Base-by-base conservation (phyloP, 2,797 vertebrate genomes). In the Alca torda region DNA sequence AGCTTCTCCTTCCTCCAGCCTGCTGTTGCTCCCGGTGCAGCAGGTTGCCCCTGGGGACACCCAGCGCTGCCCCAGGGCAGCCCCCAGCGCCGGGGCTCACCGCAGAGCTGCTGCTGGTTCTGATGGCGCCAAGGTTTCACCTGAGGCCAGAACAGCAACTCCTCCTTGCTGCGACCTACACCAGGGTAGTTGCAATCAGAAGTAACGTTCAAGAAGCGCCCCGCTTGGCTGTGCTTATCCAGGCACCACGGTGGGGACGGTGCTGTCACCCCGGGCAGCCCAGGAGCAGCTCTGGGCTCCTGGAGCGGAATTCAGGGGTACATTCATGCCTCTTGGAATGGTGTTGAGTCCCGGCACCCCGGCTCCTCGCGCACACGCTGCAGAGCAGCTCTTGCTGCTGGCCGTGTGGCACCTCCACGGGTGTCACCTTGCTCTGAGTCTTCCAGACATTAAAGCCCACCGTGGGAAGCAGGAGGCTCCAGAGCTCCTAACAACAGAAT, bases 321-420 rank as follows among this genome's bases (percentile, higher is more conserved):
- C 11, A 4, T 93, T 78, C 33, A 3, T 83, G 35, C 11, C 5
- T 4, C 9, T 20, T n/a, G 39, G 53, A 28, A n/a, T 12, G 2
- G 18, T 46, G 19, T n/a, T 46, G 76, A 80, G 37, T 25, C 21
- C 69, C 17, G 10, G 21, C 41, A 60, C 20, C 31, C 18, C 2
- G 2, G 21, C n/a, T 75, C 9, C 45, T 61, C 0, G 0, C 46
- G 56, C 35, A 17, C 0, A 2, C 8, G 2, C 41, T 69, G 19
- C 24, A 50, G 72, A 65, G 35, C 21, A 37, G 35, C 54, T 79
- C n/a, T 53, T 83, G 51, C 23, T 87, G 67, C 50, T 72, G 41
- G 8, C 70, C 5, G 0, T 50, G 35, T 79, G 77, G 26, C 68
- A 73, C 8, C 46, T 65, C 59, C 16, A 5, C 1, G 5, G 20